These are phyloP conservation scores for Neotoxoptera formosana DNA, from an alignment of 1,140 invertebrate species.

Conservation along the genomic window DNA sequence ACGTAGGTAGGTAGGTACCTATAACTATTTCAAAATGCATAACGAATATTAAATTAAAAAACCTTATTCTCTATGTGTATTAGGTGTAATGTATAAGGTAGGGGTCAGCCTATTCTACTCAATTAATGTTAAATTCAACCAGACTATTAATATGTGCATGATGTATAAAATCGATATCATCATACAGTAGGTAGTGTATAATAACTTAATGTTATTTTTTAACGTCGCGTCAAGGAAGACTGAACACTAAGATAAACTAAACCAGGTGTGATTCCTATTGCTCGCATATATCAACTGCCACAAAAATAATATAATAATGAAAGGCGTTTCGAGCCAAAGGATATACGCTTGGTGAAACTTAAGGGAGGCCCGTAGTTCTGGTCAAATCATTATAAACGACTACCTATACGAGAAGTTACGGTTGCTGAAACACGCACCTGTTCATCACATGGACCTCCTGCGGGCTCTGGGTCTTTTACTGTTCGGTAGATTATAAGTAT, in stretches of 20 bases:
- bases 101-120: neutral
- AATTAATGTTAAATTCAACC: neutral
- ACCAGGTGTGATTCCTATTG: constrained; percentile 55
- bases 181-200: neutral
- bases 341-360: constrained; percentile 50
- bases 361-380: constrained; percentile 24
- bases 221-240: constrained; percentile 31
- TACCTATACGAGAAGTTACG: constrained; percentile 24
- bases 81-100: neutral
- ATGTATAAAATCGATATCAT: constrained; percentile 9
- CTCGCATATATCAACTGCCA: neutral
- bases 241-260: constrained; percentile 28
- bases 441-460: neutral
- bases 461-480: neutral
- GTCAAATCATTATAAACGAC: neutral
- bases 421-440: constrained; percentile 52
- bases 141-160: neutral
- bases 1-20: neutral
- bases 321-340: constrained; percentile 42
- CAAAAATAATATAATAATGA: constrained; percentile 29
- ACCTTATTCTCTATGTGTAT: neutral
- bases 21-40: neutral
- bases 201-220: neutral
- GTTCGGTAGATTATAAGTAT: neutral
- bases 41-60: neutral